These are phyloP conservation scores for Melieria omissa DNA, from an alignment of 2,888 invertebrate species.

Conservation along the genomic window DNA sequence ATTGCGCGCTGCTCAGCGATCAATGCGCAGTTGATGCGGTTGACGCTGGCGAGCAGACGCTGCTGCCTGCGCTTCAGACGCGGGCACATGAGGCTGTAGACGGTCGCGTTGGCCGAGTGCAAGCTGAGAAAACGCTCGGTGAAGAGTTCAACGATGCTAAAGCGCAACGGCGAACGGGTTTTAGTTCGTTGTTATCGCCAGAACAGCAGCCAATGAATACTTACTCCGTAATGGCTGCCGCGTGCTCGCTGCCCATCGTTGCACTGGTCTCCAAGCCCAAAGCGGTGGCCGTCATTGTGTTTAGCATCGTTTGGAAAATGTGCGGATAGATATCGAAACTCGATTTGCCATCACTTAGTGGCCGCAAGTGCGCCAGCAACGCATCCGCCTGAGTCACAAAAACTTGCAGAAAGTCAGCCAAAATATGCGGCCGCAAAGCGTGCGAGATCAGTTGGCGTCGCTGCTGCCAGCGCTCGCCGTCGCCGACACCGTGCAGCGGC, in stretches of 20 bases:
- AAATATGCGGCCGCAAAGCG: constrained; percentile 80
- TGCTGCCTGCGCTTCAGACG: constrained; percentile 17
- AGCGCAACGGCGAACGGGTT: not conserved
- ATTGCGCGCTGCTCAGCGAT: constrained; percentile 27
- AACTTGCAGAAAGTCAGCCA: constrained; percentile 75
- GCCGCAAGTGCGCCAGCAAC: constrained; percentile 70
- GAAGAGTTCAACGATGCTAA: constrained; percentile 18
- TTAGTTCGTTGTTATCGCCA: too few relatives aligned
- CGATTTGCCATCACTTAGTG: constrained; percentile 18
- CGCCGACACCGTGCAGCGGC: constrained; percentile 68
- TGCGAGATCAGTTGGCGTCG: constrained; percentile 77
- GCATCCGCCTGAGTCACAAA: constrained; percentile 73
- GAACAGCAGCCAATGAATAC: not conserved
- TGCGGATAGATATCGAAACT: constrained; percentile 70
- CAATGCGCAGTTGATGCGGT: constrained; percentile 20
- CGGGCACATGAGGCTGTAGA: constrained; percentile 26
- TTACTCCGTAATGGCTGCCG: constrained; percentile 15
- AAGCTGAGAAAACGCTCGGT: constrained; percentile 22
- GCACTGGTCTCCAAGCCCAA: constrained; percentile 19
- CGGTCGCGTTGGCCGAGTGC: constrained; percentile 12
- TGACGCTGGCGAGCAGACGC: constrained; percentile 14
- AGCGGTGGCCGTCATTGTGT: constrained; percentile 38
- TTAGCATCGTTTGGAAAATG: constrained; percentile 62
- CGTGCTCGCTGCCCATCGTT: not conserved
- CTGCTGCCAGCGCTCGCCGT: constrained; percentile 53